Conservation (phyloP, 2,113 vertebrate species). For the Thymallus thymallus region DNA sequence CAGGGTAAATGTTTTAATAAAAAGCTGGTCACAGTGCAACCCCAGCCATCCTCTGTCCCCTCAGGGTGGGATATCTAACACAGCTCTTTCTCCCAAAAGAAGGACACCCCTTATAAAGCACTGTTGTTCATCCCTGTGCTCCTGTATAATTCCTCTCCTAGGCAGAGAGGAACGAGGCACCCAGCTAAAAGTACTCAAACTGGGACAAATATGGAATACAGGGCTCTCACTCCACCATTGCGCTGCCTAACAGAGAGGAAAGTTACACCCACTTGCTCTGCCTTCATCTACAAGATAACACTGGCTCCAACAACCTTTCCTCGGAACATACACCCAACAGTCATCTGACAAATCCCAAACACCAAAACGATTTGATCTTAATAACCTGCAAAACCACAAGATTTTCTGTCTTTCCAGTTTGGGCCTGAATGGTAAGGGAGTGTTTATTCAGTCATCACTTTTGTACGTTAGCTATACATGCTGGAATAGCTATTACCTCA, state of each 20-base stretch:
- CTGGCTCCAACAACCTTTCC: no score
- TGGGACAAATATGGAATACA: background rate
- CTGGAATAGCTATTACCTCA: no score
- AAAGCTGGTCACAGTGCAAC: background rate
- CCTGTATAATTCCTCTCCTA: background rate
- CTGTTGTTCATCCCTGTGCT: constrained; percentile 18
- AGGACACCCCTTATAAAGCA: constrained; percentile 47
- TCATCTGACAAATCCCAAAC: no score
- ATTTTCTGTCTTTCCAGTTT: no score
- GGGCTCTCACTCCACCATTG: background rate
- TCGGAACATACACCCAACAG: no score
- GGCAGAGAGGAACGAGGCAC: background rate
- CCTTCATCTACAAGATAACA: no score
- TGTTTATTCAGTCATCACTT: no score
- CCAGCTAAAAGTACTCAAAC: constrained; percentile 7
- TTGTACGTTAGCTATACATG: no score
- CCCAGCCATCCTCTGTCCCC: background rate
- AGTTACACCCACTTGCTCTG: background rate
- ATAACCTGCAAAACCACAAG: no score
- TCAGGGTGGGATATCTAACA: constrained; percentile 2
- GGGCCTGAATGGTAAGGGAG: no score
- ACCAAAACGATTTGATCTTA: no score
- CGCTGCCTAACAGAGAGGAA: background rate
- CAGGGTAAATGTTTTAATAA: no score
- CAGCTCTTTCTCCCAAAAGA: constrained; percentile 13